phyloP scores from a whole-genome alignment of 2,888 invertebrate species.

The Drosophila paucipuncta region DNA sequence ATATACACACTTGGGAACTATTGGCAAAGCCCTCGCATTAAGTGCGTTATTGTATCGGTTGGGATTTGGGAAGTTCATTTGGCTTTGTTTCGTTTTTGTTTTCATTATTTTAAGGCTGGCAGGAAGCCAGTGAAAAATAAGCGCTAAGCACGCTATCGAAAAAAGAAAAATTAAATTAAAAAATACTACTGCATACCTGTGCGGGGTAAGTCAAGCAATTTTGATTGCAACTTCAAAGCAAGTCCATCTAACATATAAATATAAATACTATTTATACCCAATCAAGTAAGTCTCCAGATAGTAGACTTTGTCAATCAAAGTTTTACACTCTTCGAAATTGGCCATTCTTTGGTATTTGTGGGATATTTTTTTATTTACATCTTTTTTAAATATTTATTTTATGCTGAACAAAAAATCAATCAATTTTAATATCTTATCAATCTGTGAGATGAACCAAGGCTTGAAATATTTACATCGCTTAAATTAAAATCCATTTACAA shows the following conservation, averaged over 20 bases:
- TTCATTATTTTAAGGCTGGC: not conserved
- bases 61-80: constrained; percentile 59
- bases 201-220: not conserved
- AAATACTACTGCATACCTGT: not conserved
- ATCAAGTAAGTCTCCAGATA: not conserved
- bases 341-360: not conserved
- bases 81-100: constrained; percentile 27
- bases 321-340: not conserved
- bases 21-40: constrained; percentile 28
- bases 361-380: too few species aligned
- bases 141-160: constrained; percentile 29
- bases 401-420: not conserved
- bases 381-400: not conserved
- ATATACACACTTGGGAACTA: not conserved
- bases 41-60: constrained; percentile 51
- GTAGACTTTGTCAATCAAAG: not conserved
- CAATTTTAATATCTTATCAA: not conserved
- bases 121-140: constrained; percentile 27
- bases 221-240: not conserved
- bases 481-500: constrained; percentile 7
- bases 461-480: not conserved
- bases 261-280: not conserved
- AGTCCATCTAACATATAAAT: not conserved
- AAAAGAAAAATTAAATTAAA: not conserved
- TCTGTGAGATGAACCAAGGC: not conserved